Evolutionary conservation across 2,888 invertebrate genomes (phyloP), one percentile per base, ranked within the genome.

Genomic region (Gari tellinella): DNA sequence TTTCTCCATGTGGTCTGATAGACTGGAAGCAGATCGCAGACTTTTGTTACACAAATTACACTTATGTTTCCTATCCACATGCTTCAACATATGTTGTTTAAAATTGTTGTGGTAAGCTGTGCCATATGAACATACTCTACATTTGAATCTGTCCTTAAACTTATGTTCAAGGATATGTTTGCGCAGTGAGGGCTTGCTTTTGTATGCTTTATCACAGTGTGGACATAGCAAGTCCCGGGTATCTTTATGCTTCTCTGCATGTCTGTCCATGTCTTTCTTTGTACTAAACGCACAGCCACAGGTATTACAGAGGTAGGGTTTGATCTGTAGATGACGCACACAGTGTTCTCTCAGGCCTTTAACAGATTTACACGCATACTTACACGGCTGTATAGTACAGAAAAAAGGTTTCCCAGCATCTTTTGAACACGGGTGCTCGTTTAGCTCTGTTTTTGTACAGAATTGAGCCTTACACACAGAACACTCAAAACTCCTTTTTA

Each of bases 181-280:
- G 25, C 48, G 37, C 2, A 67, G 31, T 1, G 67, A 46, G 38
- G 67, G 45, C n/a, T 55, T 40, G 25, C 58, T 57, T 43, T 53
- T 62, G 48, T 49, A 73, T 5, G 58, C 43, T 38, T 38, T 17
- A 0, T 49, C 63, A 45, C 72, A 73, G 0, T 43, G 26, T 15
- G 58, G 46, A 48, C 72, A 73, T 4, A 31, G 38, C 31, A 58
- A 63, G 48, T 66, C 66, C 46, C 57, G 57, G 0, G 66, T 46
- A 0, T 67, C 57, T 63, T 48, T 67, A 52, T 73, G 72, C n/a
- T 52, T 55, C n/a, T 73, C 67, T 8, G 58, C 38, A 41, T 73
- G 72, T 14, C 67, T 26, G 38, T 73, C 72, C 58, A 73, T 45
- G n/a, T 73, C 72, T 43, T 73, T 67, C 37, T 73, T 73, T 5